A percentile compares a stretch with the other conserved stretches of the same genome.
These are phyloP conservation scores for Agelaius tricolor DNA, from an alignment of 2,113 vertebrate genomes.

Conservation along the genomic window DNA sequence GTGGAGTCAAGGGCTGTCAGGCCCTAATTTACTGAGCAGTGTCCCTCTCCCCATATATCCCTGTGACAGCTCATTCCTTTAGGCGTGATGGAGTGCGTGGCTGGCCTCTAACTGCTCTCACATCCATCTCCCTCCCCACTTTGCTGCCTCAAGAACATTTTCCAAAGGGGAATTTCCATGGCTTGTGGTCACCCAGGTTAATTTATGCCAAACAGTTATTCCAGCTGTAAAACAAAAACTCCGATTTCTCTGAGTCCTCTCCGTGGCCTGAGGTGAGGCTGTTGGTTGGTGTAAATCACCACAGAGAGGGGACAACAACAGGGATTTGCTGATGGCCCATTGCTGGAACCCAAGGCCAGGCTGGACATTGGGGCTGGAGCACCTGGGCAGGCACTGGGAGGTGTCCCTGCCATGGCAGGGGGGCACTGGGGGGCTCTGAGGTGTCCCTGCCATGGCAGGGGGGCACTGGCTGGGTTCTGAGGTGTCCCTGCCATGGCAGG, in stretches of 20 bases:
- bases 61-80: slow-evolving; percentile 57
- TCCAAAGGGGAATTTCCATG: background rate
- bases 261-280: background rate
- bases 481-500: background rate
- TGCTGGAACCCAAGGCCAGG: background rate
- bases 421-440: background rate
- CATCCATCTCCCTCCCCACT: slow-evolving; percentile 21
- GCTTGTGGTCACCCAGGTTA: background rate
- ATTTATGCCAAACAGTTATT: background rate
- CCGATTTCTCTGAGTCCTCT: background rate
- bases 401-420: background rate
- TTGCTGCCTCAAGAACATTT: slow-evolving; percentile 6
- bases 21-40: slow-evolving; percentile 41
- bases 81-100: slow-evolving; percentile 17
- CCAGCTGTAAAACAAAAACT: background rate
- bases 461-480: background rate
- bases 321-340: accelerated
- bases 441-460: background rate
- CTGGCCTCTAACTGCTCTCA: slow-evolving; percentile 49
- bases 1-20: slow-evolving; percentile 51
- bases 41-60: slow-evolving; percentile 32
- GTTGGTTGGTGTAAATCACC: background rate
- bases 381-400: background rate
- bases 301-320: background rate
- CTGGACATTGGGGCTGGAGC: background rate